Percentiles rank a stretch among this genome's conserved stretches.
Conservation (phyloP, 1,140 invertebrate genomes). For the Achatina immaculata region DNA sequence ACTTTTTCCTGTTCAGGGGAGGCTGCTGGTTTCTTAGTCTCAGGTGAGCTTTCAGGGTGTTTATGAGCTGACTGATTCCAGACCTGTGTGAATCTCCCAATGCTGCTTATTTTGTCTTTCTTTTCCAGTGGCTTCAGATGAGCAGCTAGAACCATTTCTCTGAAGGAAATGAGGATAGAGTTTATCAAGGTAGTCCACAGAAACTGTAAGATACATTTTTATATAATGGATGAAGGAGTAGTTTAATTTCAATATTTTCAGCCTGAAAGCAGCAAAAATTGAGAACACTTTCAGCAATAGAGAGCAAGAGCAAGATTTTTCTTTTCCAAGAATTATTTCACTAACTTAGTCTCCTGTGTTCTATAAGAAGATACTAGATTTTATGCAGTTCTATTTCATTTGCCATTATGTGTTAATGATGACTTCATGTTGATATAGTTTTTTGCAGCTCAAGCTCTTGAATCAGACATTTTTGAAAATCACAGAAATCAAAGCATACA, state of each 20-base stretch:
- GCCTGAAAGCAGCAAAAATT: background rate
- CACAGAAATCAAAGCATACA: too few species aligned
- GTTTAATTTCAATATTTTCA: background rate
- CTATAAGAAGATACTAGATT: too few species aligned
- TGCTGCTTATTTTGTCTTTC: constrained; percentile 30
- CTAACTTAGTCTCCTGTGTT: too few species aligned
- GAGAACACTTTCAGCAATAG: background rate
- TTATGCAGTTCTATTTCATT: too few species aligned
- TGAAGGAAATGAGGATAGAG: constrained; percentile 10
- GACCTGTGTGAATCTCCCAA: constrained; percentile 31
- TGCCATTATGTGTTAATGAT: too few species aligned
- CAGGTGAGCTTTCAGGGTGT: background rate
- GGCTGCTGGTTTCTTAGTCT: background rate
- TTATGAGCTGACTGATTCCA: constrained; percentile 27
- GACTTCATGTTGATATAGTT: too few species aligned
- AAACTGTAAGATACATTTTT: background rate
- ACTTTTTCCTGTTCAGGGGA: background rate
- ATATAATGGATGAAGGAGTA: background rate
- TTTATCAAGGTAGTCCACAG: too few species aligned
- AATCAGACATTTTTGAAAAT: too few species aligned
- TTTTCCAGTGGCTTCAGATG: constrained; percentile 34
- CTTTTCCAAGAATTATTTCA: too few species aligned
- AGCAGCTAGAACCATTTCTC: constrained; percentile 37
- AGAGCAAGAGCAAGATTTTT: too few species aligned
- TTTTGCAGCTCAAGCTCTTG: too few species aligned